Evolutionary conservation across 2,797 vertebrate species (phyloP), one percentile per base, ranked within the genome.

Genomic region (Alca torda): DNA sequence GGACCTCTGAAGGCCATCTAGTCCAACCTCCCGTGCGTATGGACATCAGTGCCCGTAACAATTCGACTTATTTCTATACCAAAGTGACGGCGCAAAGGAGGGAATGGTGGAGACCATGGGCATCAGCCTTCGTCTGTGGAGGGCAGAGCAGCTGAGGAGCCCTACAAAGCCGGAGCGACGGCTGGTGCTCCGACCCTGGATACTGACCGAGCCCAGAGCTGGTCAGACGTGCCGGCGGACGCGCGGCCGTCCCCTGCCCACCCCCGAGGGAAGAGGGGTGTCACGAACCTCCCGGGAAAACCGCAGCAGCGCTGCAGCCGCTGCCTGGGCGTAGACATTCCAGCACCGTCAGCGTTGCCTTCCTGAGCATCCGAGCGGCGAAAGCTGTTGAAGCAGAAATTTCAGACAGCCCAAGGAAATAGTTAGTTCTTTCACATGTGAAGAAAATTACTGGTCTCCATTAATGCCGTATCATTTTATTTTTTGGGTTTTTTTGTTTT

Each of bases 241-340:
- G 16, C 4, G 1, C 4, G 1, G 13, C 18, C 21, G 15, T 11
- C n/a, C 57, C 57, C 45, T 41, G 45, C 23, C 30, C 19, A 15
- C 6, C 9, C 2, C 11, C 23, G 56, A 21, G 35, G 30, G 14
- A 46, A 21, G 43, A 45, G 24, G 35, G 43, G 45, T 43, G 21
- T 19, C 35, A 60, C 4, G 2, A 25, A 60, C 11, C 37, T n/a
- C 64, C 41, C 12, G 18, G 48, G 46, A 37, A 61, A 72, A 28
- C 12, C 0, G 1, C 33, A 43, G 15, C 48, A 48, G 51, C 14
- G 10, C 53, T 5, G 21, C 33, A 24, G 57, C 6, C 0, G 15
- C 5, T 10, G 7, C 56, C 51, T 51, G 33, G 15, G 12, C 45
- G 43, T 11, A 20, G 25, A 10, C 1, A 30, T 26, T 19, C 16